Percentiles rank a stretch among this genome's conserved stretches.
These are phyloP conservation scores for Himalopsyche phryganea DNA, from an alignment of 1,140 invertebrate genomes.

Conservation along the genomic window DNA sequence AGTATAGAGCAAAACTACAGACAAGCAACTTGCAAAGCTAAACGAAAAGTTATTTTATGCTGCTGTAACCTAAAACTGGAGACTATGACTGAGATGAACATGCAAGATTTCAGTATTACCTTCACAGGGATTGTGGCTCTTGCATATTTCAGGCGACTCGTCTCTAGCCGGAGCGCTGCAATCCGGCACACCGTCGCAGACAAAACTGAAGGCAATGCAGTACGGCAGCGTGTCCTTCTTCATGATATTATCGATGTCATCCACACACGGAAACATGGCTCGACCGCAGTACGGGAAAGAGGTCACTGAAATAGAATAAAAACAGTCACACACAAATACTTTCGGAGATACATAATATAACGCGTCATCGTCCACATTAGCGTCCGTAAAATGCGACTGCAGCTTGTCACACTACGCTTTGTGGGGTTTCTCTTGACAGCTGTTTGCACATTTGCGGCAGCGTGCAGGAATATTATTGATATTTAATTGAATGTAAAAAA, in stretches of 20 bases:
- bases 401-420: no score
- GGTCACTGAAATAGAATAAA: neutral
- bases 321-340: neutral
- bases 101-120: no score
- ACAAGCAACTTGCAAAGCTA: neutral
- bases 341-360: neutral
- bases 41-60: neutral
- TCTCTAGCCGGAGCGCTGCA: constrained; percentile 17
- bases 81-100: neutral
- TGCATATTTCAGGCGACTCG: constrained; percentile 19
- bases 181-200: constrained; percentile 28
- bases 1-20: neutral
- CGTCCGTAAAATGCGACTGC: no score
- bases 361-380: no score
- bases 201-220: constrained; percentile 14
- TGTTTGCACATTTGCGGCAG: no score
- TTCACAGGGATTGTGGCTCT: constrained; percentile 23
- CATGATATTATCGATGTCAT: neutral
- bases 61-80: neutral
- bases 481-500: no score
- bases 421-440: no score
- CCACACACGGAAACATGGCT: constrained; percentile 19
- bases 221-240: no score
- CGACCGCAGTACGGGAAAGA: constrained; percentile 12
- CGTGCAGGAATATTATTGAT: no score